These are phyloP conservation scores for Cactoblastis cactorum DNA, from an alignment of 2,888 invertebrate genomes.

Conservation along the genomic window DNA sequence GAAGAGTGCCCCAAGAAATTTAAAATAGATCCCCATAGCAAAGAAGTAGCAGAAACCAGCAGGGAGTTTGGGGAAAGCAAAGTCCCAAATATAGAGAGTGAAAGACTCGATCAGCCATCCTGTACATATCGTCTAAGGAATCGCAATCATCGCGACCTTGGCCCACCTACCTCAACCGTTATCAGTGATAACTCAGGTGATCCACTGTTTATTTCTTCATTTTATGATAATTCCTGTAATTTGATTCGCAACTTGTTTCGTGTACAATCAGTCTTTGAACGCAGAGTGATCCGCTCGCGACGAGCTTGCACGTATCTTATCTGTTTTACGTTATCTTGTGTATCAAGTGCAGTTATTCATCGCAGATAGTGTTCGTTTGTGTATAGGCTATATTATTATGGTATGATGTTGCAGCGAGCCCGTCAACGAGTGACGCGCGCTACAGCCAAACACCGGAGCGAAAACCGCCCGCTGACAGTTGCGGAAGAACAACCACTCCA, in stretches of 20 bases:
- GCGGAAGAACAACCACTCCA: slow-evolving; percentile 49
- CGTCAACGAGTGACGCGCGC: slow-evolving; percentile 48
- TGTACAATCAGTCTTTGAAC: slow-evolving; percentile 20
- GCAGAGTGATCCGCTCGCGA: slow-evolving; percentile 29
- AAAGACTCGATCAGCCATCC: slow-evolving; percentile 44
- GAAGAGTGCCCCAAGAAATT: slow-evolving; percentile 68
- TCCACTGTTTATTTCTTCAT: slow-evolving; percentile 2
- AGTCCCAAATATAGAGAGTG: slow-evolving; percentile 46
- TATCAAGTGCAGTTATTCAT: slow-evolving; percentile 59
- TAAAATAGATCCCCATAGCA: slow-evolving; percentile 75
- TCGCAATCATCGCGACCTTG: slow-evolving; percentile 52
- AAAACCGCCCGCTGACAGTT: slow-evolving; percentile 43
- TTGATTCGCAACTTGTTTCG: not conserved
- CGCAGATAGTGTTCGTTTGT: slow-evolving; percentile 43
- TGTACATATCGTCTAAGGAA: slow-evolving; percentile 55
- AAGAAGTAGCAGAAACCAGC: slow-evolving; percentile 43
- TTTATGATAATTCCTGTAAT: slow-evolving; percentile 1
- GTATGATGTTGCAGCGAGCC: slow-evolving; percentile 53
- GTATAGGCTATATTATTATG: slow-evolving; percentile 27
- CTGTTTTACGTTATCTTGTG: slow-evolving; percentile 52
- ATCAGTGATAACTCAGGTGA: slow-evolving; percentile 64
- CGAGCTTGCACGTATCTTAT: slow-evolving; percentile 45
- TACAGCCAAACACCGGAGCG: slow-evolving; percentile 43
- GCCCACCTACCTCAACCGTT: slow-evolving; percentile 58
- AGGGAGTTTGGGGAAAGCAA: slow-evolving; percentile 40